A percentile compares a stretch with the other conserved stretches of the same genome.
These are phyloP conservation scores for Serilophus lunatus DNA, from an alignment of 2,113 vertebrate species.

Conservation along the genomic window DNA sequence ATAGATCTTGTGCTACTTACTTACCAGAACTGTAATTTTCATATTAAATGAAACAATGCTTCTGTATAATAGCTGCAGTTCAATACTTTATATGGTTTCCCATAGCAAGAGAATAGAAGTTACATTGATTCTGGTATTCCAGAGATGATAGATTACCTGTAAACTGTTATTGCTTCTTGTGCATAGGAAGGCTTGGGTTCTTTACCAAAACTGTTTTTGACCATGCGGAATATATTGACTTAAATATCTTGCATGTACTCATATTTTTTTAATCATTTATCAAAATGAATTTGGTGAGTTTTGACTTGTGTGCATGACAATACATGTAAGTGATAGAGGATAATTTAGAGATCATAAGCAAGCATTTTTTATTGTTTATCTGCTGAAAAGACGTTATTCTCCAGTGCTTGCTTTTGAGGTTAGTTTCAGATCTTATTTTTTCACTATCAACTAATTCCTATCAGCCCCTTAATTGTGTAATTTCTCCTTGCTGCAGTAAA, in stretches of 20 bases:
- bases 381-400: background rate
- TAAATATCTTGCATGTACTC: background rate
- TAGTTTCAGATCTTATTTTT: background rate
- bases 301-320: background rate
- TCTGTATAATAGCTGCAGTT: background rate
- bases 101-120: background rate
- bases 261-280: background rate
- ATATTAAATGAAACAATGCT: background rate
- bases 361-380: background rate
- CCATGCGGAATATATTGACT: background rate
- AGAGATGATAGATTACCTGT: background rate
- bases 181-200: background rate
- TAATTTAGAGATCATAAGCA: background rate
- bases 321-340: background rate
- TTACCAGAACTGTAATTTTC: background rate
- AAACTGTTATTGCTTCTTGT: background rate
- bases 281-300: background rate
- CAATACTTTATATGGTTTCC: background rate
- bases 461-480: background rate
- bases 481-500: background rate
- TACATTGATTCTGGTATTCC: background rate
- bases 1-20: background rate
- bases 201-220: background rate
- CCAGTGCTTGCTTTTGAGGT: background rate
- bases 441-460: background rate